These are phyloP conservation scores for Drosophila incognita DNA, from an alignment of 2,888 invertebrate species.

Conservation along the genomic window DNA sequence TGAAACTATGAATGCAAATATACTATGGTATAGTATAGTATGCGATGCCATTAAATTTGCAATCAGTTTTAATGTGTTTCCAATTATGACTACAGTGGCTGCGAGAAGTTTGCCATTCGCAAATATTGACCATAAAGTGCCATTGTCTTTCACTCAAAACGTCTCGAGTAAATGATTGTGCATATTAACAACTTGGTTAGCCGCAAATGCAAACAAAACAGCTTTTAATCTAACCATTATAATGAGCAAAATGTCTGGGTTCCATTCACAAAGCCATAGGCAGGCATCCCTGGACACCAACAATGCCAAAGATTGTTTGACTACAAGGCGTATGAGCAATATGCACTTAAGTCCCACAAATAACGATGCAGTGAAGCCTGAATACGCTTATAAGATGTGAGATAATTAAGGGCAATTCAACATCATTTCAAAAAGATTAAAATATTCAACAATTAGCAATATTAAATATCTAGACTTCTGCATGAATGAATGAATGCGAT, in stretches of 20 bases:
- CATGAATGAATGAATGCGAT: not conserved
- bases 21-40: not conserved
- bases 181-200: conserved; percentile 70
- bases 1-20: conserved; percentile 35
- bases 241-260: conserved; percentile 55
- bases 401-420: not conserved
- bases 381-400: not conserved
- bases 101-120: conserved; percentile 31
- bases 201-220: conserved; percentile 75
- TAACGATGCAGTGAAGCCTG: not conserved
- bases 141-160: conserved; percentile 35
- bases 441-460: not conserved
- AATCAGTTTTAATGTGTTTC: conserved; percentile 55
- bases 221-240: conserved; percentile 73
- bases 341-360: conserved; percentile 14
- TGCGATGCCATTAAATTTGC: conserved; percentile 27
- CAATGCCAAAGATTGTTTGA: conserved; percentile 24
- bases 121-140: conserved; percentile 54
- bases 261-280: conserved; percentile 28
- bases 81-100: conserved; percentile 29
- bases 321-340: conserved; percentile 47
- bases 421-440: not conserved
- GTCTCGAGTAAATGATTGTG: conserved; percentile 54
- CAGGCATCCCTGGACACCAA: conserved; percentile 9
- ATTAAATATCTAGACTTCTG: not conserved